Evolutionary conservation across 2,888 invertebrate species (phyloP).

Genomic region (Troides aeacus): DNA sequence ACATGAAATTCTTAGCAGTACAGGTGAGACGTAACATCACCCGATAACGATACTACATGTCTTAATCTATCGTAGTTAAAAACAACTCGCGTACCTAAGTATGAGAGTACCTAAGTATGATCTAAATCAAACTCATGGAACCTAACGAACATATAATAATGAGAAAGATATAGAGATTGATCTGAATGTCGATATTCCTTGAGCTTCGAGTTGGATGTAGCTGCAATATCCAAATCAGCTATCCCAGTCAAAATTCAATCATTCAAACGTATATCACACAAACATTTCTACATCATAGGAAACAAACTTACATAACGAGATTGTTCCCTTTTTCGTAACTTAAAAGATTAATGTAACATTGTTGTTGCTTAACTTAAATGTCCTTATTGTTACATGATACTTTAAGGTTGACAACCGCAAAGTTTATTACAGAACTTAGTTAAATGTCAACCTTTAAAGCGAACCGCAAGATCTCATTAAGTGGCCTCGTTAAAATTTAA

Average conservation of each 20-base stretch:
- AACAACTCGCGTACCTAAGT: no score
- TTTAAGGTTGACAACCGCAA: not conserved
- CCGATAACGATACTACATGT: no score
- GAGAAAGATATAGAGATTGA: no score
- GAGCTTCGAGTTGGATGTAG: not conserved
- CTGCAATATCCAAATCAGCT: not conserved
- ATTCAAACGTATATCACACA: not conserved
- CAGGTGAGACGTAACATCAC: no score
- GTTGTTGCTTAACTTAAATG: not conserved
- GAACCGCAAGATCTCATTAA: not conserved
- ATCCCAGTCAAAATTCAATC: not conserved
- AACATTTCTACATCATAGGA: not conserved
- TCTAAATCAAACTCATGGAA: no score
- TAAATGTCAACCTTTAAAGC: slow-evolving; percentile 2
- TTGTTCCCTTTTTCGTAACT: not conserved
- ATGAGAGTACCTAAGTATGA: no score
- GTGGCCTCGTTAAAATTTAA: not conserved
- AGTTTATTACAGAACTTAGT: slow-evolving; percentile 2
- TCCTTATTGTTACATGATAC: slow-evolving; percentile 2
- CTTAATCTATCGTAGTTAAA: no score
- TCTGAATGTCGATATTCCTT: no score
- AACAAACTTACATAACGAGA: not conserved
- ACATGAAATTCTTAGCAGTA: no score
- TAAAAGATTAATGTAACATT: not conserved
- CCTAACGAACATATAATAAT: no score